Evolutionary conservation across 2,113 vertebrate species (phyloP).

Genomic region (Prunella fulvescens): DNA sequence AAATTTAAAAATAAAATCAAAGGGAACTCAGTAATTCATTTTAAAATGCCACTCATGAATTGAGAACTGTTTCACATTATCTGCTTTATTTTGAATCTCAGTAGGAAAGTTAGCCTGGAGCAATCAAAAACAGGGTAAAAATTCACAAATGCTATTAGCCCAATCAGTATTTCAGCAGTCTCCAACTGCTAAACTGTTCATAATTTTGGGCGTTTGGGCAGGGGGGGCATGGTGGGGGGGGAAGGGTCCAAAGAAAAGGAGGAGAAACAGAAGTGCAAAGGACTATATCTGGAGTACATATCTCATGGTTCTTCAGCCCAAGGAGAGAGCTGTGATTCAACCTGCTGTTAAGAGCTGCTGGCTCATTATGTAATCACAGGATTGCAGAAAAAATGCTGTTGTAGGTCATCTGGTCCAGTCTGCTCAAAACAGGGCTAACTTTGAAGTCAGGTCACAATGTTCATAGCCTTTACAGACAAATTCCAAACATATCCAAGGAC

Average conservation of each 20-base stretch:
- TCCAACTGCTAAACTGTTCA: background rate
- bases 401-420: background rate
- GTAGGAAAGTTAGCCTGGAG: background rate
- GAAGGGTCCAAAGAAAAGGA: background rate
- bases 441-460: background rate
- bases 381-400: background rate
- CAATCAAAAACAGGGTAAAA: conserved; percentile 3
- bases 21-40: conserved; percentile 1
- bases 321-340: background rate
- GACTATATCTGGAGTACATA: background rate
- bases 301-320: background rate
- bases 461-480: background rate
- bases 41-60: background rate
- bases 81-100: conserved; percentile 45
- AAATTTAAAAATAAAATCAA: conserved; percentile 60
- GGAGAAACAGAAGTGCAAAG: background rate
- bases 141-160: conserved; percentile 51
- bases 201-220: background rate
- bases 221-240: background rate
- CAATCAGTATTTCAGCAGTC: conserved; percentile 9
- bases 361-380: background rate
- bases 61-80: background rate
- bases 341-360: background rate
- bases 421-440: background rate
- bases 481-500: background rate